These are phyloP conservation scores for Hirtodrosophila alboralis DNA, from an alignment of 2,888 invertebrate species.

Conservation along the genomic window DNA sequence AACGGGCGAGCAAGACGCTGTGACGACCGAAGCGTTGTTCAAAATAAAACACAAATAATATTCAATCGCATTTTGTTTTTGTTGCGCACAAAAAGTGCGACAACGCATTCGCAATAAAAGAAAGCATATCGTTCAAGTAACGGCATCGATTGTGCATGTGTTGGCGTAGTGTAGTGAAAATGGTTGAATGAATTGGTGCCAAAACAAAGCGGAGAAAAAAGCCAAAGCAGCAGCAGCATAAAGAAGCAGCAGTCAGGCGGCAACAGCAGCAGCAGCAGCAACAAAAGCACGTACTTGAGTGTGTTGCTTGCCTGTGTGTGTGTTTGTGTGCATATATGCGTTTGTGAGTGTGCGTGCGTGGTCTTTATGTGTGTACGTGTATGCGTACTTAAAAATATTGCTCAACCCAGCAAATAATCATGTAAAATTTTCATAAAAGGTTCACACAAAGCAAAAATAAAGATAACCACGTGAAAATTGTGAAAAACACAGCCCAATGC, in stretches of 20 bases:
- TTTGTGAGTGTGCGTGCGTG: slow-evolving; percentile 25
- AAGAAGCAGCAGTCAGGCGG: slow-evolving; percentile 20
- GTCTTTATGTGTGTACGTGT: slow-evolving; percentile 25
- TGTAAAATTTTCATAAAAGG: slow-evolving; percentile 40
- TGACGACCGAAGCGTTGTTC: slow-evolving; percentile 44
- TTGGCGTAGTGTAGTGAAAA: slow-evolving; percentile 31
- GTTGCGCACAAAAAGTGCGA: slow-evolving; percentile 34
- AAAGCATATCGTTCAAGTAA: slow-evolving; percentile 40
- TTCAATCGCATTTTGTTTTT: slow-evolving; percentile 48
- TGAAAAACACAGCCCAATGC: slow-evolving; percentile 36
- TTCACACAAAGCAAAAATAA: slow-evolving; percentile 24
- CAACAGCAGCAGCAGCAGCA: slow-evolving; percentile 43
- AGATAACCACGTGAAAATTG: slow-evolving; percentile 69
- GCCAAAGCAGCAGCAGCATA: slow-evolving; percentile 30
- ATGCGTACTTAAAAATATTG: slow-evolving; percentile 55
- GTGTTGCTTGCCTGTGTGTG: slow-evolving; percentile 44
- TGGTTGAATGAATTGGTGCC: slow-evolving; percentile 49
- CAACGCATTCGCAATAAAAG: slow-evolving; percentile 41
- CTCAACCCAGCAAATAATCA: slow-evolving; percentile 59
- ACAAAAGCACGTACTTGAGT: slow-evolving; percentile 59
- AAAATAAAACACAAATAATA: slow-evolving; percentile 44
- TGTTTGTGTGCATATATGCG: slow-evolving; percentile 17
- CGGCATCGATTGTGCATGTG: slow-evolving; percentile 28
- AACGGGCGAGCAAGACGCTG: slow-evolving; percentile 66
- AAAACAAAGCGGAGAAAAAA: slow-evolving; percentile 44